A percentile compares a stretch with the other conserved stretches of the same genome.
These are phyloP conservation scores for Caprella mutica DNA, from an alignment of 2,888 invertebrate genomes.

Conservation along the genomic window DNA sequence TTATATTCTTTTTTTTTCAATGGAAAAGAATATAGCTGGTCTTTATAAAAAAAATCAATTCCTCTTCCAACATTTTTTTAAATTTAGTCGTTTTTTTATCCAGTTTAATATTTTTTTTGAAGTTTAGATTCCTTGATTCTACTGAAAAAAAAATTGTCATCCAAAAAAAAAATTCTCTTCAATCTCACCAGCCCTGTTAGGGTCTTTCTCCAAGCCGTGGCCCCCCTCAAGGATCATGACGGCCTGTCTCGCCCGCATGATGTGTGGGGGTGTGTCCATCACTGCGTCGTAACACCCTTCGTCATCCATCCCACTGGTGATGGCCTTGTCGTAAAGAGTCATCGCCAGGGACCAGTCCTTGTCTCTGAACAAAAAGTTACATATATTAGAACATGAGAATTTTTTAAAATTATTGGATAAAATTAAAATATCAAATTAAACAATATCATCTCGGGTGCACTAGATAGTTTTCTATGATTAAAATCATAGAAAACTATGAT, in stretches of 20 bases:
- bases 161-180: too few species aligned
- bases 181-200: constrained; percentile 40
- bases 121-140: too few species aligned
- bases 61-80: too few species aligned
- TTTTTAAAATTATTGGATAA: too few species aligned
- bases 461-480: too few species aligned
- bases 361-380: constrained; percentile 36
- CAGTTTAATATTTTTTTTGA: too few species aligned
- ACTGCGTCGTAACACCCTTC: constrained; percentile 39
- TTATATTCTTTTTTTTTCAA: neutral
- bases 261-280: constrained; percentile 42
- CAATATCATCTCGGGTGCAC: too few species aligned
- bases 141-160: too few species aligned
- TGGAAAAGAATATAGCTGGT: neutral
- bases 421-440: too few species aligned
- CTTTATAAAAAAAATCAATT: neutral
- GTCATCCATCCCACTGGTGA: constrained; percentile 38
- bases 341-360: constrained; percentile 41
- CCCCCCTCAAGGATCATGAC: constrained; percentile 44
- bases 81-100: too few species aligned
- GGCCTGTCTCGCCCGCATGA: constrained; percentile 44
- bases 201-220: constrained; percentile 42
- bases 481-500: too few species aligned
- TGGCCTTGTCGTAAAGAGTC: constrained; percentile 42
- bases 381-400: too few species aligned